Evolutionary conservation across 2,797 vertebrate genomes (phyloP).

Genomic region (Hemibagrus guttatus): DNA sequence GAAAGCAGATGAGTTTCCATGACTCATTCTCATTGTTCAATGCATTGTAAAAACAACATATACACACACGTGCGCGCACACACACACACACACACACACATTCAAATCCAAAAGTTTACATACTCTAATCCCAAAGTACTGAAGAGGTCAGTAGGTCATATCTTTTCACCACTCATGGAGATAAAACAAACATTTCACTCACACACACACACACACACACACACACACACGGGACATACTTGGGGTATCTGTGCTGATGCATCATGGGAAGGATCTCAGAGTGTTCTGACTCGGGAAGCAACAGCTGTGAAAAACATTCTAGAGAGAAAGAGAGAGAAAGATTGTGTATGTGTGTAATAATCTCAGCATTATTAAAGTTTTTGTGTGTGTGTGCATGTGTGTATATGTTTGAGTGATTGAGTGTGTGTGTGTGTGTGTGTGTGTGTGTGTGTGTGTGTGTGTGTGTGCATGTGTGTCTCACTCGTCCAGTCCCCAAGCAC

Average conservation of each 20-base stretch:
- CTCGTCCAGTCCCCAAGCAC: slow-evolving; percentile 98
- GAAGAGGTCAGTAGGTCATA: slow-evolving; percentile 57
- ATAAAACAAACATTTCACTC: slow-evolving; percentile 24
- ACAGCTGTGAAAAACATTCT: slow-evolving; percentile 87
- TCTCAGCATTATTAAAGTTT: background rate
- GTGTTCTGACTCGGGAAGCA: slow-evolving; percentile 79
- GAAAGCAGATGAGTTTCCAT: slow-evolving; percentile 9
- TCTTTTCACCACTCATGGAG: slow-evolving; percentile 54
- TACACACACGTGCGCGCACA: slow-evolving; percentile 14
- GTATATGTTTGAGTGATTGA: slow-evolving; percentile 3
- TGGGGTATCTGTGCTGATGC: slow-evolving; percentile 88
- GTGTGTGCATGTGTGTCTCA: slow-evolving; percentile 68
- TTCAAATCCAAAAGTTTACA: slow-evolving; percentile 14
- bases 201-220: slow-evolving; percentile 42
- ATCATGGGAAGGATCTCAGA: slow-evolving; percentile 88
- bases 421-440: slow-evolving; percentile 25
- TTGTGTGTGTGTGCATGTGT: background rate
- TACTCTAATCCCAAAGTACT: slow-evolving; percentile 7
- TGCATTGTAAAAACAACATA: slow-evolving; percentile 1
- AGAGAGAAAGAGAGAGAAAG: slow-evolving; percentile 53
- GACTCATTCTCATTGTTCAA: slow-evolving; percentile 28
- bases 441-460: slow-evolving; percentile 25
- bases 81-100: slow-evolving; percentile 18
- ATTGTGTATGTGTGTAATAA: background rate
- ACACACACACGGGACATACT: slow-evolving; percentile 75